These are phyloP conservation scores for Protodeltote pygarga DNA, from an alignment of 2,888 invertebrate genomes.

Conservation along the genomic window DNA sequence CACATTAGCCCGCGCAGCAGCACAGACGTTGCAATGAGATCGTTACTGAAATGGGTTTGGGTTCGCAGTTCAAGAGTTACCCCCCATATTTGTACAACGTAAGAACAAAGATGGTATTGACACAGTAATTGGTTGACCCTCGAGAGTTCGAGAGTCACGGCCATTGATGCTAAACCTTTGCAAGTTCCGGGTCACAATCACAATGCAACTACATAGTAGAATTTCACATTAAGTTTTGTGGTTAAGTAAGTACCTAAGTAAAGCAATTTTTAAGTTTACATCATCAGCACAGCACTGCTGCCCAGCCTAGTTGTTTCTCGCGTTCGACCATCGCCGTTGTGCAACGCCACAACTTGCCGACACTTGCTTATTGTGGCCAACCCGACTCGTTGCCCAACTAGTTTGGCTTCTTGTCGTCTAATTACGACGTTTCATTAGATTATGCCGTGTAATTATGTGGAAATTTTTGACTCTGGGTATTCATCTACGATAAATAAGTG, in stretches of 20 bases:
- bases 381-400: slow-evolving; percentile 79
- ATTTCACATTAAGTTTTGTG: slow-evolving; percentile 78
- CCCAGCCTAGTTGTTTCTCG: slow-evolving; percentile 86
- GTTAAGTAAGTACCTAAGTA: slow-evolving; percentile 85
- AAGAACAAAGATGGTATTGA: slow-evolving; percentile 21
- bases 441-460: slow-evolving; percentile 63
- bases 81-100: too few relatives aligned
- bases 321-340: slow-evolving; percentile 84
- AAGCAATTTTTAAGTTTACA: slow-evolving; percentile 87
- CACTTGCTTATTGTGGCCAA: slow-evolving; percentile 83
- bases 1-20: too few relatives aligned
- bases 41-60: too few relatives aligned
- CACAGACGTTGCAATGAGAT: too few relatives aligned
- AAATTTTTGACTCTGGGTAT: slow-evolving; percentile 48
- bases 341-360: slow-evolving; percentile 81
- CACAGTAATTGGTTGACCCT: slow-evolving; percentile 39
- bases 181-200: slow-evolving; percentile 78
- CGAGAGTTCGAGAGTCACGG: slow-evolving; percentile 62
- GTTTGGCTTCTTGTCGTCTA: slow-evolving; percentile 81
- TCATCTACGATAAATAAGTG: slow-evolving; percentile 11
- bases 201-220: slow-evolving; percentile 73
- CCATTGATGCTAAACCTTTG: slow-evolving; percentile 58
- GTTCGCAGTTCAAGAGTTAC: too few relatives aligned
- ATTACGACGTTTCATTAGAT: slow-evolving; percentile 78
- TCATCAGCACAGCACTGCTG: slow-evolving; percentile 77